phyloP scores from a whole-genome alignment of 2,888 invertebrate genomes.

The Tipula confusa region DNA sequence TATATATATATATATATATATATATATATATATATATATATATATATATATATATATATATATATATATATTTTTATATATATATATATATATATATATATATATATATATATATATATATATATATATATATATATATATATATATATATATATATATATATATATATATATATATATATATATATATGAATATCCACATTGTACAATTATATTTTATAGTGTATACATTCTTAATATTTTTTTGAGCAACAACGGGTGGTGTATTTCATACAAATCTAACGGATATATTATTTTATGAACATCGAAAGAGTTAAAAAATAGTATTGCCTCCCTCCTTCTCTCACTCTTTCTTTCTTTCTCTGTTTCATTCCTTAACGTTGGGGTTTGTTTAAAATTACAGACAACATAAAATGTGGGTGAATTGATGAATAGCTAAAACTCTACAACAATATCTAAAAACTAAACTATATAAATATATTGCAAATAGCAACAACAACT shows the following conservation, averaged over 20 bases:
- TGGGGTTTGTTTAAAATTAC: background rate
- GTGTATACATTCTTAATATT: background rate
- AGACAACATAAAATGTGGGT: background rate
- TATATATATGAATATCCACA: too few species aligned
- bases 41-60: too few species aligned
- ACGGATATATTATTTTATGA: background rate
- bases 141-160: too few species aligned
- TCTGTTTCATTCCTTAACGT: background rate
- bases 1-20: too few species aligned
- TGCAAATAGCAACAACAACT: background rate
- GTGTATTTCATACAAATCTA: background rate
- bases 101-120: too few species aligned
- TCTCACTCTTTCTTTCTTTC: too few species aligned
- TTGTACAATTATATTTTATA: background rate
- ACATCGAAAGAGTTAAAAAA: background rate
- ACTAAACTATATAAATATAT: background rate
- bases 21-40: too few species aligned
- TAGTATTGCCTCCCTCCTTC: background rate
- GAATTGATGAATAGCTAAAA: background rate
- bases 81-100: too few species aligned
- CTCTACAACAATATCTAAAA: background rate
- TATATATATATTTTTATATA: too few species aligned
- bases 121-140: too few species aligned
- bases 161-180: too few species aligned
- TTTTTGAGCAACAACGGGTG: background rate